phyloP scores from a whole-genome alignment of 1,140 invertebrate genomes.

The Drosophila triauraria region DNA sequence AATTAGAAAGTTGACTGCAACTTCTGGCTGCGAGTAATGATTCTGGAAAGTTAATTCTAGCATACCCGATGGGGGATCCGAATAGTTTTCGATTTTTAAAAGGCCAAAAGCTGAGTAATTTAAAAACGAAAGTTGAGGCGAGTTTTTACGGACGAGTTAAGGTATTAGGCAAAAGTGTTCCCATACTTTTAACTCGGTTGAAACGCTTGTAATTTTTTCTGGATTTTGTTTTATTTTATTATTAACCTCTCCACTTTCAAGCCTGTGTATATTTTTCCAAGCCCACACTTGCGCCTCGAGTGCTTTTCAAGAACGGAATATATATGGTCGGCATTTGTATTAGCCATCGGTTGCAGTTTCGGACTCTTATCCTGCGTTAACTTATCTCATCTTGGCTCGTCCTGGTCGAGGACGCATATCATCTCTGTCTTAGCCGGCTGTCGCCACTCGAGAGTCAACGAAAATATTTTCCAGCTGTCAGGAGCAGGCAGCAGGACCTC shows the following conservation, averaged over 20 bases:
- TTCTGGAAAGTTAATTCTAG: constrained; percentile 32
- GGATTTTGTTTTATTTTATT: background rate
- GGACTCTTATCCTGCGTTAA: constrained; percentile 6
- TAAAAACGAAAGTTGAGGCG: background rate
- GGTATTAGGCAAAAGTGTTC: too few species aligned
- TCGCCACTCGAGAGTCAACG: constrained; percentile 66
- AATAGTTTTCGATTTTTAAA: constrained; percentile 15
- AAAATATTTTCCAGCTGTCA: constrained; percentile 73
- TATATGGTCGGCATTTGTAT: constrained; percentile 70
- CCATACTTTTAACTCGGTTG: too few species aligned
- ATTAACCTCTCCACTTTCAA: background rate
- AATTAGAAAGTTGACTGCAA: constrained; percentile 60
- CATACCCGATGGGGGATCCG: constrained; percentile 6
- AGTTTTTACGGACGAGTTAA: constrained; percentile 4
- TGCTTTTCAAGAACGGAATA: constrained; percentile 39
- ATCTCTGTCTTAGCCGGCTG: constrained; percentile 57
- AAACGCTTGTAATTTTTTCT: too few species aligned
- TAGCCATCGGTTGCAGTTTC: constrained; percentile 59
- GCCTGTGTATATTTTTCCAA: background rate
- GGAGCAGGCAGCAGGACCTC: constrained; percentile 35
- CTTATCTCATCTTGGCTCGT: constrained; percentile 13
- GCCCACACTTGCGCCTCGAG: constrained; percentile 20
- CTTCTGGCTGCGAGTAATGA: constrained; percentile 19
- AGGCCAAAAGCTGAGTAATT: background rate
- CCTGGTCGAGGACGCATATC: constrained; percentile 48